Base-by-base conservation (phyloP, 2,888 invertebrate species). In the Phortica magna region DNA sequence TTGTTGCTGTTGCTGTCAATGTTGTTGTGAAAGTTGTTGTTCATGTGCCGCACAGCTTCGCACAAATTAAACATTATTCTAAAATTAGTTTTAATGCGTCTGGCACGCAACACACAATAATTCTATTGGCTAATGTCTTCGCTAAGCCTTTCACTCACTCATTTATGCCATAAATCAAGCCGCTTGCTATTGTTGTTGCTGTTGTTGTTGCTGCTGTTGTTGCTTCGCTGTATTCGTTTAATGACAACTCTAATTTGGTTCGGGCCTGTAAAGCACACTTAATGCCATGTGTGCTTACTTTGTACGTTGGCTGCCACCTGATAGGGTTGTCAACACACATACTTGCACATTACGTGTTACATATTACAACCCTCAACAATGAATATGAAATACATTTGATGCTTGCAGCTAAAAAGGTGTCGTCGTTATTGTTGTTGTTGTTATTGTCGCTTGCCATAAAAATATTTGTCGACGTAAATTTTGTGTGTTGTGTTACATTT, bases 41-140 rank as follows among this genome's bases (percentile, higher is more conserved):
- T 48, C 48, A 48, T 48, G 61, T 19, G 10, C 61, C 7, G 61
- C 19, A 61, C 61, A 61, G 61, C 61, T 61, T 61, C 61, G 7
- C 7, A 43, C 22, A 68, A 68, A 68, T 68, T 43, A 68, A 43
- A 68, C 68, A 68, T 65, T 39, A 65, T 65, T 65, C 41, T 65
- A n/a, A 65, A 71, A 71, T 71, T 71, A 71, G 53, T 71, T 71
- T 39, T 71, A 71, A 71, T 71, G 70, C 65, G 41, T 65, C 41
- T 65, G 65, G 39, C 70, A 71, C 70, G 70, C 70, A 71, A 71
- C 43, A 31, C 19, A 48, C 7, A 55, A 17, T 59, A 19, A 19
- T 59, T 59, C 17, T 59, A 17, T 10, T 59, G 6, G 59, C 48
- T 48, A 48, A 19, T 19, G 22, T 14, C 17, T 17, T 43, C 0